Evolutionary conservation across 2,113 vertebrate species (phyloP), one percentile per base, ranked within the genome.

Genomic region (Synodontis membranacea): DNA sequence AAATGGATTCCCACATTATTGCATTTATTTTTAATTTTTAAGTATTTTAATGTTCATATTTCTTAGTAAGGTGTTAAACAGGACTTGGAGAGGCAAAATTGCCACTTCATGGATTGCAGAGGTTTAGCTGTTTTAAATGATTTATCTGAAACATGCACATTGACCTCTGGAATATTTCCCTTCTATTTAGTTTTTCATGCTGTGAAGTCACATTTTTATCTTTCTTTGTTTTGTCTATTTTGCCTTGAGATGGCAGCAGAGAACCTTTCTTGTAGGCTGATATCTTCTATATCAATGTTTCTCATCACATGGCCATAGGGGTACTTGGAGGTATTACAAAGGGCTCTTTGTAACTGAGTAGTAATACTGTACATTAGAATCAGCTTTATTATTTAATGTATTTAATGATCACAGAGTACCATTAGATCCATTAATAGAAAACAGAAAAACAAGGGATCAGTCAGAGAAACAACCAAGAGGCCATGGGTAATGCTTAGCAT

Each of bases 211-310:
- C 17, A 46, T 31, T 76, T 46, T 50, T 46, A 42, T 75, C 39
- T n/a, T 28, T 76, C 50, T 21, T n/a, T 48, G 15, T 76, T 21
- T n/a, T 48, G 15, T 50, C 74, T 50, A 48, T 76, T 76, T 31
- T 48, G 21, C 74, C 74, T 76, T 19, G 28, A 76, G 74, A 31
- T 75, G 74, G 44, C 74, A 76, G 74, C 44, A 76, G 46, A 76
- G 74, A 44, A 50, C 4, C 44, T 76, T 42, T 28, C 9, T 44
- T 48, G 1, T 31, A 17, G 6, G 14, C 44, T n/a, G 42, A 75
- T 28, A 74, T 44, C 70, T 74, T 44, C 4, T 37, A 19, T 34
- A 64, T 64, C 28, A 37, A 14, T 37, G 64, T 21, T 42, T 70
- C 66, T 42, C 66, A 70, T 42, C 3, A 17, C 37, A 62, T n/a